These are phyloP conservation scores for Micronycteris hirsuta DNA, from an alignment of 2,113 vertebrate genomes.

Conservation along the genomic window DNA sequence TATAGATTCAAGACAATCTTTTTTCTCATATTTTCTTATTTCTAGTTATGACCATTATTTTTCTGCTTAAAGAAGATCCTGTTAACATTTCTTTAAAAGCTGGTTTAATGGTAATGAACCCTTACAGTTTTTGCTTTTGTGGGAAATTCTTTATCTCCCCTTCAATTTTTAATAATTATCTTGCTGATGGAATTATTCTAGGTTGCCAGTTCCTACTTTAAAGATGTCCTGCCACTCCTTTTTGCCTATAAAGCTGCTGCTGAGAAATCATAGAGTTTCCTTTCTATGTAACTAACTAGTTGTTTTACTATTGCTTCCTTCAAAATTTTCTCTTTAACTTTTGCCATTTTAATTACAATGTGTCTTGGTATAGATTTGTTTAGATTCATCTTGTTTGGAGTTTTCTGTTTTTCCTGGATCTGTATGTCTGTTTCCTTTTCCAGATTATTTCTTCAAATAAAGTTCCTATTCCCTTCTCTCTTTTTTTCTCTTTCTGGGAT, in stretches of 20 bases:
- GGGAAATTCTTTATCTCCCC: background rate
- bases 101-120: background rate
- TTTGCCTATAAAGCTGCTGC: background rate
- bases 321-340: background rate
- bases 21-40: background rate
- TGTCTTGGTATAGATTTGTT: background rate
- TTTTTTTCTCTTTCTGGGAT: background rate
- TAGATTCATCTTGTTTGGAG: background rate
- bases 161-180: background rate
- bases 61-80: background rate
- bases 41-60: background rate
- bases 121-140: background rate
- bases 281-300: background rate
- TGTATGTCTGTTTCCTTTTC: background rate
- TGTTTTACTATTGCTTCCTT: background rate
- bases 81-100: background rate
- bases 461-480: background rate
- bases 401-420: background rate
- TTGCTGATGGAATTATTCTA: background rate
- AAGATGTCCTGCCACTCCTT: background rate
- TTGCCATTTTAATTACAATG: background rate
- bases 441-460: background rate
- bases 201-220: background rate
- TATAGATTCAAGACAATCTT: too few relatives aligned
- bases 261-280: background rate